These are phyloP conservation scores for Drosophila stalkeri DNA, from an alignment of 2,888 invertebrate species.

Conservation along the genomic window DNA sequence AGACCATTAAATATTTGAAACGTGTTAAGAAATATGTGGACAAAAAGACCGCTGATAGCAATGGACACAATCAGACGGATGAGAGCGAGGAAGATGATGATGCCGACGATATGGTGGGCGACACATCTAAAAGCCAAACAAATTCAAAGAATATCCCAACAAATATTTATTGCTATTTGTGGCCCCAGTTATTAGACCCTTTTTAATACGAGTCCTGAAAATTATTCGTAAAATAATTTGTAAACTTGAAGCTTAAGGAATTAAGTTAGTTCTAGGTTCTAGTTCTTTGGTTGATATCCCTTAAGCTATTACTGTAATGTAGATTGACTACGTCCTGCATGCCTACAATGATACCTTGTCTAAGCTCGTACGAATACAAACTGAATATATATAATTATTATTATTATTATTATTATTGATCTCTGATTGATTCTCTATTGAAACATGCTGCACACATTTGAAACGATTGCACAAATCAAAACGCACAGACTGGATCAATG, in stretches of 20 bases:
- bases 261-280: background rate
- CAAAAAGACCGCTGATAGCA: conserved; percentile 82
- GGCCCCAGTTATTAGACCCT: background rate
- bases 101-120: conserved; percentile 90
- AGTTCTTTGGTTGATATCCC: background rate
- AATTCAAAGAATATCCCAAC: background rate
- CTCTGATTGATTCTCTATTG: conserved; percentile 54
- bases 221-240: background rate
- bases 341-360: background rate
- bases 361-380: background rate
- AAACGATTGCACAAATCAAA: conserved; percentile 35
- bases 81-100: conserved; percentile 87
- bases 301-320: background rate
- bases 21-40: conserved; percentile 85
- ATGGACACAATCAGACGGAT: conserved; percentile 73
- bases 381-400: conserved; percentile 12
- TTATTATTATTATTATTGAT: conserved; percentile 17
- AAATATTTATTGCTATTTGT: conserved; percentile 7
- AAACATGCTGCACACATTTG: conserved; percentile 57
- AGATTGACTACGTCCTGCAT: conserved; percentile 2
- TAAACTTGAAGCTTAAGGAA: background rate
- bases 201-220: background rate
- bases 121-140: background rate
- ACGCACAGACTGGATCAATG: conserved; percentile 89
- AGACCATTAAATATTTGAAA: conserved; percentile 85